phyloP scores from a whole-genome alignment of 2,113 vertebrate species.

The Microcebus lehilahytsara region DNA sequence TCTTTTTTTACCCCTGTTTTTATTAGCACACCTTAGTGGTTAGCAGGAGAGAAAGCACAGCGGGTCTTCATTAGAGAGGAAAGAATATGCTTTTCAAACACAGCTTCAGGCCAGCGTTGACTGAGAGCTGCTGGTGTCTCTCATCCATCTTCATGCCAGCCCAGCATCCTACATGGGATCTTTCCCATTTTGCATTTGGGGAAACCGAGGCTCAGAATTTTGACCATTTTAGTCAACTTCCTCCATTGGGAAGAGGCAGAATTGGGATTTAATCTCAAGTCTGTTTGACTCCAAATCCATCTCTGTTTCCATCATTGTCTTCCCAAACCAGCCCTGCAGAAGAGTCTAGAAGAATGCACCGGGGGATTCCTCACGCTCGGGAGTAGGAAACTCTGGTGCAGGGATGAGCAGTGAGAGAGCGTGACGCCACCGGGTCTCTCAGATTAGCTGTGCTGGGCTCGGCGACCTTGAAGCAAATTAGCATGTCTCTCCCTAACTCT shows the following conservation, averaged over 20 bases:
- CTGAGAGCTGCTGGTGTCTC: background rate
- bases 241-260: background rate
- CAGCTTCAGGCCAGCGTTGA: background rate
- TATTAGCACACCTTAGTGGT: no score
- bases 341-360: rapidly evolving
- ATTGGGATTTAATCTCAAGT: background rate
- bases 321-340: background rate
- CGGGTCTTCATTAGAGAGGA: background rate
- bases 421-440: background rate
- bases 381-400: background rate
- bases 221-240: background rate
- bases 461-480: background rate
- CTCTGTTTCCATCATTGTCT: background rate
- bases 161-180: background rate
- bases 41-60: background rate
- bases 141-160: background rate
- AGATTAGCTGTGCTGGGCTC: background rate
- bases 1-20: background rate
- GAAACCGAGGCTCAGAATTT: background rate
- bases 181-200: background rate
- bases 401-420: background rate
- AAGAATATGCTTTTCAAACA: background rate
- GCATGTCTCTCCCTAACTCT: background rate
- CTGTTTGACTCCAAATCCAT: background rate
- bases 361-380: background rate